Base-by-base conservation (phyloP, 2,888 invertebrate species). In the Meiosimyza platycephala region DNA sequence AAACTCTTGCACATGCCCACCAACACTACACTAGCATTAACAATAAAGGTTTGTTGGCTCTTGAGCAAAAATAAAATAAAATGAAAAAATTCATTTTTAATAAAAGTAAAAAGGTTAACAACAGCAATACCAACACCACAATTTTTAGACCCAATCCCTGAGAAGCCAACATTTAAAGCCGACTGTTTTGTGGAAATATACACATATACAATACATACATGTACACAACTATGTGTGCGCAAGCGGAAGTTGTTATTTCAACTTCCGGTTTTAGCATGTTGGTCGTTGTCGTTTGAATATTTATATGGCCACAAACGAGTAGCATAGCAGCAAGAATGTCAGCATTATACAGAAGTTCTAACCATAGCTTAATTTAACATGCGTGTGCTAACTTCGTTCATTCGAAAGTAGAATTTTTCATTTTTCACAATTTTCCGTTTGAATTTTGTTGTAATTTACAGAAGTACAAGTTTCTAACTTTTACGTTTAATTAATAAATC, bases 191-290 rank as follows among this genome's bases (percentile, higher is more conserved):
- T 22, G 33, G 7, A 59, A 15, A 11, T 28, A 28, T 28, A 28
- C 40, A 47, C 67, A 55, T 48, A 55, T 13, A 54, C 55, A n/a
- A n/a, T n/a, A n/a, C n/a, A n/a, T n/a, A n/a, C n/a, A 57, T 11
- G 18, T 48, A 7, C 5, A 9, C 6, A 16, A 3, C 7, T 22
- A 47, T 48, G 47, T 51, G 13, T 9, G 52, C 50, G 54, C 40
- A 57, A 81, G 78, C 79, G 83, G 82, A 82, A 81, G 81, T 83
- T 83, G 80, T 83, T 82, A 83, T 81, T 81, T 78, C 75, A 77
- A 78, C 80, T 80, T 83, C 83, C 82, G 82, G 81, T 77, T 40
- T 82, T 80, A 79, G 82, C 74, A 70, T 75, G 79, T 80, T 83
- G 79, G 82, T 80, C 81, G 79, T 81, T 64, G 50, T 15, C 40